These are phyloP conservation scores for Neodiprion pinetum DNA, from an alignment of 1,140 invertebrate species.

Conservation along the genomic window DNA sequence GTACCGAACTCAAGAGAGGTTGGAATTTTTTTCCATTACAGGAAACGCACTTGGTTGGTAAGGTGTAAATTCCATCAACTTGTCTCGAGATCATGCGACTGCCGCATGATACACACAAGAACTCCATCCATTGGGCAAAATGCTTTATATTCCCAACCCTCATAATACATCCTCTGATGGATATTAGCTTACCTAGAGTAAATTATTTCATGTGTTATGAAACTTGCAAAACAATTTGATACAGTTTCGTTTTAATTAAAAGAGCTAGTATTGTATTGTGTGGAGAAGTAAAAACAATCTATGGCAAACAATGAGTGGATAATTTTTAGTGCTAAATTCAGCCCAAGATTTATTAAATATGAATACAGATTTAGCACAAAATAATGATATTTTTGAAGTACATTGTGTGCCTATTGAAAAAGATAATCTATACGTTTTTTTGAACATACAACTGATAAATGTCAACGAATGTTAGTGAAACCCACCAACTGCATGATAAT, in stretches of 20 bases:
- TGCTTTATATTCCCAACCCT: slow-evolving; percentile 80
- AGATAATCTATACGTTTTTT: too few species aligned
- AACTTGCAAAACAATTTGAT: slow-evolving; percentile 3
- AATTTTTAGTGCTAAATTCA: slow-evolving; percentile 24
- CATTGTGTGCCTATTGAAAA: too few species aligned
- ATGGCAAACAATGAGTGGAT: slow-evolving; percentile 26
- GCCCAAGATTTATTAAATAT: slow-evolving; percentile 21
- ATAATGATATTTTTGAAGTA: too few species aligned
- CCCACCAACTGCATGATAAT: too few species aligned
- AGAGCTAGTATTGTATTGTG: background rate
- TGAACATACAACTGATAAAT: too few species aligned
- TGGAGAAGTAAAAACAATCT: slow-evolving; percentile 21
- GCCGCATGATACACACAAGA: slow-evolving; percentile 65
- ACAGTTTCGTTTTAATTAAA: background rate
- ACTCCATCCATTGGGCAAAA: slow-evolving; percentile 79
- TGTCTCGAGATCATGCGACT: slow-evolving; percentile 45
- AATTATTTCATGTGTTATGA: slow-evolving; percentile 17
- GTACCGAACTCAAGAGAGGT: slow-evolving; percentile 70
- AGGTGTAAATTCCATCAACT: slow-evolving; percentile 47
- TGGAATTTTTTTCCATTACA: slow-evolving; percentile 77
- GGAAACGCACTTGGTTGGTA: slow-evolving; percentile 65
- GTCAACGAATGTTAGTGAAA: too few species aligned
- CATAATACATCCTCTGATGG: slow-evolving; percentile 86
- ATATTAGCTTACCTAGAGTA: slow-evolving; percentile 79
- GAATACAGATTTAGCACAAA: slow-evolving; percentile 17